A percentile compares a stretch with the other conserved stretches of the same genome.
Evolutionary conservation across 64 coral and sea anemone species (phyloP).

Genomic region (Pachyseris speciosa): DNA sequence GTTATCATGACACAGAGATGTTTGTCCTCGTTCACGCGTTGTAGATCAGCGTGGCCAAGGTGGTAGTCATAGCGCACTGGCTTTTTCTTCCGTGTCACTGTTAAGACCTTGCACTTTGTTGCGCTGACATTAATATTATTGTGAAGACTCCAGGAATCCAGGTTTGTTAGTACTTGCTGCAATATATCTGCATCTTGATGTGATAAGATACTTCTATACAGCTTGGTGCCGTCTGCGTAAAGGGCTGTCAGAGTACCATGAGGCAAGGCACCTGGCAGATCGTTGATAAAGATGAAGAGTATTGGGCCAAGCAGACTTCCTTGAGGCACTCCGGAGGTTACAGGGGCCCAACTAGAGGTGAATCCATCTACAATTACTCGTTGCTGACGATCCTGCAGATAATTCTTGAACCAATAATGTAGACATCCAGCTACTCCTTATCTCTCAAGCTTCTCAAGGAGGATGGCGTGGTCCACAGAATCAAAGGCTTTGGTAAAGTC

Average conservation of each 20-base stretch:
- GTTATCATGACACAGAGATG: not conserved
- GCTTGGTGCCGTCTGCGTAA: conserved; percentile 41
- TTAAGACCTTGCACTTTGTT: not conserved
- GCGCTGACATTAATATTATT: not conserved
- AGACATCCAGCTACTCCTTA: not conserved
- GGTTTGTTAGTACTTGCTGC: not conserved
- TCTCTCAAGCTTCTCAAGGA: conserved; percentile 36
- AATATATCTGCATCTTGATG: not conserved
- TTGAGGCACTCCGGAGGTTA: conserved; percentile 23
- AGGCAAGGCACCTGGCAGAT: not conserved
- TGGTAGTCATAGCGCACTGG: not conserved
- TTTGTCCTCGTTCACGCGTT: not conserved
- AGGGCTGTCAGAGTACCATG: not conserved
- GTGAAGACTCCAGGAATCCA: not conserved
- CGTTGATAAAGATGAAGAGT: conserved; percentile 25
- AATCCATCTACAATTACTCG: not conserved
- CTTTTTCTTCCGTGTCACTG: not conserved
- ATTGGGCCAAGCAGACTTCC: not conserved
- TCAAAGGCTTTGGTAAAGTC: conserved; percentile 74
- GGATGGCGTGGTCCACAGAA: conserved; percentile 41
- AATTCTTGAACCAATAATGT: not conserved
- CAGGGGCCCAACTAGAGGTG: not conserved
- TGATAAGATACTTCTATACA: conserved; percentile 8
- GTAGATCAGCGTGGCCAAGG: not conserved
- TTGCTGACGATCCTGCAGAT: not conserved